These are phyloP conservation scores for Episyrphus balteatus DNA, from an alignment of 1,140 invertebrate genomes.

Conservation along the genomic window DNA sequence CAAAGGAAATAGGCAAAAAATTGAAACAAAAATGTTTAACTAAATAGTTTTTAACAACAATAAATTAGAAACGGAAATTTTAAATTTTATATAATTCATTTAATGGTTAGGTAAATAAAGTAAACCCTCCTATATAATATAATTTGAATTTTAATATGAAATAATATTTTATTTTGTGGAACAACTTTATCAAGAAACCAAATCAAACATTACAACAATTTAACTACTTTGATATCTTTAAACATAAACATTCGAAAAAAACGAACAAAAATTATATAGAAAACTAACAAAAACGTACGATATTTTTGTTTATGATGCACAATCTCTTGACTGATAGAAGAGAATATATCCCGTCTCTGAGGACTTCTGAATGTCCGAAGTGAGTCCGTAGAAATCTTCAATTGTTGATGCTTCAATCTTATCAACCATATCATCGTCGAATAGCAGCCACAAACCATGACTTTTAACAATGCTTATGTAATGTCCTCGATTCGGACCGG, in stretches of 20 bases:
- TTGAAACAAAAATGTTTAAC: no score
- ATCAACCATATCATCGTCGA: constrained; percentile 99
- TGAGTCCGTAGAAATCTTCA: constrained; percentile 98
- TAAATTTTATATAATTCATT: no score
- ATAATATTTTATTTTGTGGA: neutral
- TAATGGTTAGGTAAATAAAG: no score
- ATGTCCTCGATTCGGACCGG: constrained; percentile 96
- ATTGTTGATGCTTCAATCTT: constrained; percentile 98
- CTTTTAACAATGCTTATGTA: constrained; percentile 99
- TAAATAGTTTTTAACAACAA: no score
- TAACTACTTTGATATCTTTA: no score
- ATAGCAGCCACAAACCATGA: constrained; percentile 97
- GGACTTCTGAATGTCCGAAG: constrained; percentile 96
- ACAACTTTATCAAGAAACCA: neutral
- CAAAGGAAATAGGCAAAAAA: no score
- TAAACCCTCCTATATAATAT: no score
- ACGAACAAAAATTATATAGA: no score
- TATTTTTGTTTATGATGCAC: constrained; percentile 9
- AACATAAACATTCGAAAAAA: no score
- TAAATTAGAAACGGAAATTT: no score
- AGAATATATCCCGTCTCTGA: constrained; percentile 99
- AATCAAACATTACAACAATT: no score
- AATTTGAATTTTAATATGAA: no score
- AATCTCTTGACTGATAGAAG: constrained; percentile 96
- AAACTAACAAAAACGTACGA: neutral